Conservation (phyloP, 1,140 invertebrate genomes). For the Diorhabda carinulata region DNA sequence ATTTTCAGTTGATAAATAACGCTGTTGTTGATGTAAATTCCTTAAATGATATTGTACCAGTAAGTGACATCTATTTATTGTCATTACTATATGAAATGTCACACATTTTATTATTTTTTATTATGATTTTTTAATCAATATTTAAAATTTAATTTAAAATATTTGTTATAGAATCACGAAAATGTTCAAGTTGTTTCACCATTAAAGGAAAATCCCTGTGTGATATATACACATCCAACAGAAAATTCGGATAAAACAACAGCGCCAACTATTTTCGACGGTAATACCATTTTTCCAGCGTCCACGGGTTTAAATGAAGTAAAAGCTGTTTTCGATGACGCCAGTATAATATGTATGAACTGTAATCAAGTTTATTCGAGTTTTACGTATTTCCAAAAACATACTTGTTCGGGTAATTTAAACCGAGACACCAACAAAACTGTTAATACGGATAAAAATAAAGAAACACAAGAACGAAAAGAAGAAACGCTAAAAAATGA, state of each 20-base stretch:
- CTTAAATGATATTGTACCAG: too few species aligned
- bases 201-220: too few species aligned
- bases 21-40: background rate
- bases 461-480: background rate
- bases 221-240: too few species aligned
- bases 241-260: too few species aligned
- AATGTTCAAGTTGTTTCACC: too few species aligned
- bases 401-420: conserved; percentile 15
- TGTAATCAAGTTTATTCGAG: conserved; percentile 29
- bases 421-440: background rate
- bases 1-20: background rate
- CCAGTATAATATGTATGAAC: conserved; percentile 25
- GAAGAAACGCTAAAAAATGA: background rate
- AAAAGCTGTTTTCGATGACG: conserved; percentile 7
- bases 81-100: too few species aligned
- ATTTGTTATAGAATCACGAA: too few species aligned
- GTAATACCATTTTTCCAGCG: background rate
- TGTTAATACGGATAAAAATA: background rate
- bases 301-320: conserved; percentile 4
- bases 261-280: conserved; percentile 4
- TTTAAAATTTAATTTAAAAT: too few species aligned
- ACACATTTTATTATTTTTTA: too few species aligned
- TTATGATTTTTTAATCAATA: too few species aligned
- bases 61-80: too few species aligned
- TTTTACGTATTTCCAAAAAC: conserved; percentile 22